phyloP scores from a whole-genome alignment of 2,888 invertebrate genomes.

The Griposia aprilina region DNA sequence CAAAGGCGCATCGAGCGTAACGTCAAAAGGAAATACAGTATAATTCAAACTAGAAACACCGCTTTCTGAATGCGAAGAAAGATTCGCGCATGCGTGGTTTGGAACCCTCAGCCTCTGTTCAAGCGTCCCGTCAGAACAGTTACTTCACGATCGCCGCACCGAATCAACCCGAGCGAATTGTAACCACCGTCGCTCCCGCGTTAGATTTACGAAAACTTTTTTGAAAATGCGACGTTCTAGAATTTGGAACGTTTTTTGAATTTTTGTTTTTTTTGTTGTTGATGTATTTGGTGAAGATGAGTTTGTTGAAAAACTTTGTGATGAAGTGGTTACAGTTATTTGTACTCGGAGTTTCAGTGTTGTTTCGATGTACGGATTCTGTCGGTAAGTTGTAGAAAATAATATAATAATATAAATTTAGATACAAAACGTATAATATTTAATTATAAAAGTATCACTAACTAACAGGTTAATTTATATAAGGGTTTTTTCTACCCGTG shows the following conservation, averaged over 20 bases:
- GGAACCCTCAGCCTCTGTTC: constrained; percentile 68
- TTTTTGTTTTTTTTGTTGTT: constrained; percentile 25
- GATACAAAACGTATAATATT: neutral
- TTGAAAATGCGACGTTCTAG: constrained; percentile 61
- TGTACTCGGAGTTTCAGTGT: constrained; percentile 87
- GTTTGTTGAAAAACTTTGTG: constrained; percentile 77
- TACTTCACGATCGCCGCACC: constrained; percentile 66
- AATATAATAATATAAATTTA: neutral
- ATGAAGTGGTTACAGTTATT: constrained; percentile 81
- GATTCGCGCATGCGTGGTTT: constrained; percentile 75
- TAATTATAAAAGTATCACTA: neutral
- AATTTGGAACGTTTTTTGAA: constrained; percentile 66
- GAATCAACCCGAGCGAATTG: constrained; percentile 59
- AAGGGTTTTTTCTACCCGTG: neutral
- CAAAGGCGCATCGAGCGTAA: constrained; percentile 72
- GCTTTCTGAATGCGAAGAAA: constrained; percentile 58
- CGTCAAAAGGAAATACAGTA: constrained; percentile 76
- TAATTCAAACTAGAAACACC: constrained; percentile 73
- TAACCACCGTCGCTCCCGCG: constrained; percentile 58
- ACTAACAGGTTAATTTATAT: constrained; percentile 8
- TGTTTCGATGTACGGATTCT: constrained; percentile 85
- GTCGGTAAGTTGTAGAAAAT: constrained; percentile 80
- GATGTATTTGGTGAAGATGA: constrained; percentile 62
- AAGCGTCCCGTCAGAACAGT: constrained; percentile 70
- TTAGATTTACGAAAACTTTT: constrained; percentile 71